These are phyloP conservation scores for Xiphias gladius DNA, from an alignment of 2,113 vertebrate genomes.

Conservation along the genomic window DNA sequence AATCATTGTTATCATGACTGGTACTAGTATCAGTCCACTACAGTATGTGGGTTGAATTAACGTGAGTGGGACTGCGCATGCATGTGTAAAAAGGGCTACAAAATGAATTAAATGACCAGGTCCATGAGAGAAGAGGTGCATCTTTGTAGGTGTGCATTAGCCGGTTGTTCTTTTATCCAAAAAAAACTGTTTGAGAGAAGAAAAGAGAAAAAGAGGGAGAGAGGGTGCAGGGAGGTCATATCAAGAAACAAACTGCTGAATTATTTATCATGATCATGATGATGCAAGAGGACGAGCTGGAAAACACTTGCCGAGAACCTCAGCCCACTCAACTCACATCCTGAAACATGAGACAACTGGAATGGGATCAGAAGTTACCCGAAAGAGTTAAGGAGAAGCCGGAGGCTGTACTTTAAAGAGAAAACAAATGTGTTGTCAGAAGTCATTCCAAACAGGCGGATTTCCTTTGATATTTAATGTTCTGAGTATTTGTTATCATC, in stretches of 20 bases:
- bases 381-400: constrained; percentile 64
- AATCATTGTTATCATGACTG: constrained; percentile 78
- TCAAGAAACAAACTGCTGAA: constrained; percentile 43
- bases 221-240: constrained; percentile 19
- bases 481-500: constrained; percentile 37
- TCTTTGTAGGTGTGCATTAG: constrained; percentile 45
- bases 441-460: constrained; percentile 61
- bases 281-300: constrained; percentile 48
- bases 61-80: constrained; percentile 45
- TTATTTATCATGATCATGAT: constrained; percentile 55
- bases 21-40: constrained; percentile 63
- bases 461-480: constrained; percentile 61
- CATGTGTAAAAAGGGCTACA: constrained; percentile 47
- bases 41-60: constrained; percentile 74
- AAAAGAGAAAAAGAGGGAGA: not conserved
- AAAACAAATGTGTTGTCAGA: constrained; percentile 64
- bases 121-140: constrained; percentile 15
- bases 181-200: not conserved
- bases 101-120: constrained; percentile 44
- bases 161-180: constrained; percentile 38
- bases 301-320: constrained; percentile 42
- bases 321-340: constrained; percentile 45
- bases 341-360: constrained; percentile 41
- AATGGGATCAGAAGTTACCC: constrained; percentile 57
- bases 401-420: constrained; percentile 65